Base-by-base conservation (phyloP, 2,888 invertebrate species). In the Nemapogon koenigi region DNA sequence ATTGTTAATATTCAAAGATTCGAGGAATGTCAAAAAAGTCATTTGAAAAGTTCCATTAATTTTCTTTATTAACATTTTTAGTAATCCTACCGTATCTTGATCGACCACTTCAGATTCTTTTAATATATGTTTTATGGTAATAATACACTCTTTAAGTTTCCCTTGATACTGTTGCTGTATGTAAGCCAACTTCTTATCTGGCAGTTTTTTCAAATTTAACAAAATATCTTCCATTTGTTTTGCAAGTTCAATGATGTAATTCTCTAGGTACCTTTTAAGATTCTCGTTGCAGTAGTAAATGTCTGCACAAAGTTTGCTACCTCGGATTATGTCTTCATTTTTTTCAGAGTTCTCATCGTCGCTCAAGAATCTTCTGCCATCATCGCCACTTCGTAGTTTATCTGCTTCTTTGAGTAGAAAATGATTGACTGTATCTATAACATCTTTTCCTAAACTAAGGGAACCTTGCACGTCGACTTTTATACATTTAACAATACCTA, bases 391-490 rank as follows among this genome's bases (percentile, higher is more conserved):
- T 19, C 22, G 45, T 2, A 41, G 2, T 0, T 35, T 6, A 11
- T 42, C 42, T n/a, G 45, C 42, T 8, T 42, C 49, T n/a, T n/a
- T n/a, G n/a, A n/a, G n/a, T 10, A 68, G 38, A 31, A 54, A 62
- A 16, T 55, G 38, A 3, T 54, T 45, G 2, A 73, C 13, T 0
- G 59, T 52, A 0, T 66, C 59, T 39, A 68, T 42, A 1, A 75
- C 61, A 10, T 71, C 68, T 42, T 58, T 58, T 1, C 73, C 75
- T 2, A 75, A 45, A 15, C 50, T 62, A 1, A 75, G 26, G 2
- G 59, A 55, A 1, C 72, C 75, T 36, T 62, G 57, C 53, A 75
- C 53, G 39, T 68, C 60, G 1, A 73, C 59, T 52, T 62, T 66
- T 7, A 75, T 53, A 2, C 22, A 6, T 4, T 22, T 10, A 22